Evolutionary conservation across 1,140 invertebrate genomes (phyloP).

Genomic region (Microvelia longipes): DNA sequence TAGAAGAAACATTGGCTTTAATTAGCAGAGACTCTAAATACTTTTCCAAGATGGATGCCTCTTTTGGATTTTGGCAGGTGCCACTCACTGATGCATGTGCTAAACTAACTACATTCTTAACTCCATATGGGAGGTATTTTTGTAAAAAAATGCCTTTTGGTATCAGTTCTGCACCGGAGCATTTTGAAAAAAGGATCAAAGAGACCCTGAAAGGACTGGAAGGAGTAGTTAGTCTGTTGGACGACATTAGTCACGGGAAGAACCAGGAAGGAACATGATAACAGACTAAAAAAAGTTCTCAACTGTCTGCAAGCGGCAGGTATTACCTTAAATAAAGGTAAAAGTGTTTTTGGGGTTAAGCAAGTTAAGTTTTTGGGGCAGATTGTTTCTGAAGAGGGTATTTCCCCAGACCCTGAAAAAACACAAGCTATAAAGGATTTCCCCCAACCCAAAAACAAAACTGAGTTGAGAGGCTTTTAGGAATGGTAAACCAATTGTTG

Average conservation of each 20-base stretch:
- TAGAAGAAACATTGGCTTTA: not conserved
- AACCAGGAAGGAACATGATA: not conserved
- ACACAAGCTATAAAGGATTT: not conserved
- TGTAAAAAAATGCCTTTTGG: not conserved
- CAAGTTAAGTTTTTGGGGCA: not conserved
- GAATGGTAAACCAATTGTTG: not conserved
- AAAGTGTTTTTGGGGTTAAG: not conserved
- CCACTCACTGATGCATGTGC: not conserved
- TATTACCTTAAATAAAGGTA: not conserved
- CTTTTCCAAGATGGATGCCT: not conserved
- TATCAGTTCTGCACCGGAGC: not conserved
- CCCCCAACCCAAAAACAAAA: not conserved
- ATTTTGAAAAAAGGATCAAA: not conserved
- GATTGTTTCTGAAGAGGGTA: not conserved
- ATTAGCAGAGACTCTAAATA: not conserved
- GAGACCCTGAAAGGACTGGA: not conserved
- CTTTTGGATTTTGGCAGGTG: not conserved
- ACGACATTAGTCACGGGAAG: not conserved
- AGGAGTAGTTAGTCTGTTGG: not conserved
- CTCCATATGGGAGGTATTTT: not conserved
- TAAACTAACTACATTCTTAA: not conserved
- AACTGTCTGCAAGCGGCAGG: not conserved
- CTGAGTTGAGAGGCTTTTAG: not conserved
- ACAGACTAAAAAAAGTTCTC: not conserved
- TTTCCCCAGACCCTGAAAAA: not conserved